A percentile compares a stretch with the other conserved stretches of the same genome.
Evolutionary conservation across 2,113 vertebrate species (phyloP).

Genomic region (Lucifuga dentata): DNA sequence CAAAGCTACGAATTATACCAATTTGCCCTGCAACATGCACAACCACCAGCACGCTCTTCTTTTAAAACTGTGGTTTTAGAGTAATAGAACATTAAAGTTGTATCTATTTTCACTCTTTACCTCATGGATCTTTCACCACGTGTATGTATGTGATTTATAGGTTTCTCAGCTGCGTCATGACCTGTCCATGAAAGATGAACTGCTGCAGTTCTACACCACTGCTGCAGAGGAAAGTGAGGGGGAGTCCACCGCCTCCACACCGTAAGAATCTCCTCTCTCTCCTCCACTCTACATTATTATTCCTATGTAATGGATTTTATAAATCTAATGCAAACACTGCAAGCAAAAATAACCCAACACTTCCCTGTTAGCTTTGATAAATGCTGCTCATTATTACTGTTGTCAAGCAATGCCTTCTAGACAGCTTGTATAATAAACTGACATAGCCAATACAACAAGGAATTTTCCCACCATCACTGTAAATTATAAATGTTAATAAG

Average conservation of each 20-base stretch:
- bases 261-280: conserved; percentile 84
- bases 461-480: too few species aligned
- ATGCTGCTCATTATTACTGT: too few species aligned
- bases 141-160: conserved; percentile 72
- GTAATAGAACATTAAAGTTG: not conserved
- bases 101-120: not conserved
- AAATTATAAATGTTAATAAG: too few species aligned
- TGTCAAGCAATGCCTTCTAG: not conserved
- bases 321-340: conserved; percentile 2
- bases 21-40: too few species aligned
- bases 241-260: conserved; percentile 90
- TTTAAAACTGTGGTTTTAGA: too few species aligned
- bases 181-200: conserved; percentile 97
- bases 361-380: not conserved
- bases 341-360: not conserved
- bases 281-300: not conserved
- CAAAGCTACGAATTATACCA: too few species aligned
- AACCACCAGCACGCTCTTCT: too few species aligned
- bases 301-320: not conserved
- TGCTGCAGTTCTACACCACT: conserved; percentile 96
- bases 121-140: too few species aligned
- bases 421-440: not conserved
- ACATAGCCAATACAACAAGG: not conserved
- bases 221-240: conserved; percentile 95
- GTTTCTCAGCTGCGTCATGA: conserved; percentile 97